Evolutionary conservation across 30 jellyfish, hydroid and myxozoan genomes (phyloP), one percentile per base, ranked within the genome.

Genomic region (Aurelia sp.): DNA sequence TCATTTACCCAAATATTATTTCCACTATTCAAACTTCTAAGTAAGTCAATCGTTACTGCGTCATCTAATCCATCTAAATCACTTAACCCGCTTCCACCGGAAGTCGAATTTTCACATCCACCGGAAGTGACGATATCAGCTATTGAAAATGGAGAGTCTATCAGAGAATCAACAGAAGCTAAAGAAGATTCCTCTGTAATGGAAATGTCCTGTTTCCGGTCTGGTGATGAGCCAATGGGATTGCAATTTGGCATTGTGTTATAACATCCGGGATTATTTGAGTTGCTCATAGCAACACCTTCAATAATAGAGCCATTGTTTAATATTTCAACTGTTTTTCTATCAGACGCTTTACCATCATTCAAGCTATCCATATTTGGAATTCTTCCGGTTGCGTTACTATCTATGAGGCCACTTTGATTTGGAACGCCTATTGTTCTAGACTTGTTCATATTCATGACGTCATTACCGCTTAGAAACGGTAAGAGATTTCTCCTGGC

Each of bases 1-100:
- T 44, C 55, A 44, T 44, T 44, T 7, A 44, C 55, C 55, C 93
- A 84, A 6, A 84, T 72, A 58, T 84, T 72, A 31, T 84, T 73
- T n/a, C 93, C 93, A 44, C 93, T 84, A 57, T 84, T 73, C 66
- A 84, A 62, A 71, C 93, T 84, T 44, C 86, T 47, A 5, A 84
- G 72, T n/a, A 84, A 33, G 1, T 84, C 93, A 33, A 84, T 73
- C 11, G 93, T 84, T 0, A 47, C 83, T 33, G 86, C 93, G 30
- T 72, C 93, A 30, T 84, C 93, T 53, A 84, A 50, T 27, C 93
- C 93, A 31, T 84, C 93, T 6, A 84, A 21, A 16, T 84, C 93
- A 58, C 76, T 74, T 11, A 84, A 27, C 48, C 68, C 93, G 60
- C 58, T 81, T 52, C 91, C 91, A 83, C 84, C 77, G 69, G 82